Evolutionary conservation across 1,140 invertebrate species (phyloP).

Genomic region (Rhyzopertha dominica): DNA sequence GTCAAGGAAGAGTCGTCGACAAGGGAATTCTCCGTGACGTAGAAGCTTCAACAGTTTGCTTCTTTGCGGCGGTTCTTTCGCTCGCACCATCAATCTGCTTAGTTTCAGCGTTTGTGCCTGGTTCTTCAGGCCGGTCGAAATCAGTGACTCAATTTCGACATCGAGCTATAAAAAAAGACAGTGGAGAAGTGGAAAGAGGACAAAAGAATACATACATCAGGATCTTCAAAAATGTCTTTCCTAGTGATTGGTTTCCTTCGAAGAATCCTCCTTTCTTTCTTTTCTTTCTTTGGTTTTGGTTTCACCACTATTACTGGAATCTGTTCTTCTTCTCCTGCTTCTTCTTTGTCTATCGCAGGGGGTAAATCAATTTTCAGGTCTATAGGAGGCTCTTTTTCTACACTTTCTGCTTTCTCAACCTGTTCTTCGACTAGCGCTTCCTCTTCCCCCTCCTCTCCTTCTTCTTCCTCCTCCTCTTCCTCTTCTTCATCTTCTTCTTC

Average conservation of each 20-base stretch:
- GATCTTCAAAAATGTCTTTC: slow-evolving; percentile 58
- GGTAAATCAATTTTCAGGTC: too few relatives aligned
- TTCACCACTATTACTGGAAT: slow-evolving; percentile 46
- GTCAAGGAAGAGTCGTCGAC: slow-evolving; percentile 84
- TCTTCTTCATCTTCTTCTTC: slow-evolving; percentile 55
- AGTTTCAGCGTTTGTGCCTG: slow-evolving; percentile 81
- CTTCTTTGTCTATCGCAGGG: too few relatives aligned
- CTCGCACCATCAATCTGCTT: slow-evolving; percentile 86
- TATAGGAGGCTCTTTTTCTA: slow-evolving; percentile 13
- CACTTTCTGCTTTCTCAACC: slow-evolving; percentile 37
- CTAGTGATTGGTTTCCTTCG: slow-evolving; percentile 40
- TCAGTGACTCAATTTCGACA: slow-evolving; percentile 72
- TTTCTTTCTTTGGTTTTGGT: slow-evolving; percentile 34
- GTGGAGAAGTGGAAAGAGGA: slow-evolving; percentile 19
- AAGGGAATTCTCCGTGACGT: slow-evolving; percentile 69
- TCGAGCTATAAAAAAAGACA: slow-evolving; percentile 60
- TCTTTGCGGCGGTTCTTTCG: slow-evolving; percentile 71
- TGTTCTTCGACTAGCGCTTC: slow-evolving; percentile 29
- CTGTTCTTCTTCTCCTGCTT: slow-evolving; percentile 29
- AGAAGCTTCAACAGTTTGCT: slow-evolving; percentile 65
- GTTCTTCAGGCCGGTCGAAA: slow-evolving; percentile 74
- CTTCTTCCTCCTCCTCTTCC: slow-evolving; percentile 45
- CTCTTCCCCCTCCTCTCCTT: slow-evolving; percentile 32
- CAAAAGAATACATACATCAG: slow-evolving; percentile 55
- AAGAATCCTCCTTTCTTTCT: slow-evolving; percentile 21